Evolutionary conservation across 2,113 vertebrate genomes (phyloP), one percentile per base, ranked within the genome.

Genomic region (Prunella fulvescens): DNA sequence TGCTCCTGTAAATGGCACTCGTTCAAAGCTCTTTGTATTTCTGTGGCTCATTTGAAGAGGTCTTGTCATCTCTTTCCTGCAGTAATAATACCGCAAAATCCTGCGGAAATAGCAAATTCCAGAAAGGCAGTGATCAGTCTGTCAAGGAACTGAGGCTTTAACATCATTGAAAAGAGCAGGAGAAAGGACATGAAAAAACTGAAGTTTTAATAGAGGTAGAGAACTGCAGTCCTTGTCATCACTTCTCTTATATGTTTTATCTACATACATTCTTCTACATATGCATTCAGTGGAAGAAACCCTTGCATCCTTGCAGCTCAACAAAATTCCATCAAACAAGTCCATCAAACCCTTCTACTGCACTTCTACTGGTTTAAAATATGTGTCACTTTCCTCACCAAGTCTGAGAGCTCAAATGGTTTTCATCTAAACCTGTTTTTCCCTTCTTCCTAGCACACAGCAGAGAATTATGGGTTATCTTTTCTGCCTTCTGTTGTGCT

Each of bases 1-100:
- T 97, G 95, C 91, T 95, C 87, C 60, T 87, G 77, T 73, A 88
- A 93, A 95, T 78, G 90, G 95, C 96, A 95, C 95, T 96, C 95
- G 90, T 95, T 96, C 86, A 93, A 94, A 95, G 92, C 85, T 91
- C 92, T 95, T 90, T 95, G 74, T 96, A 86, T 90, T 95, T 82
- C 90, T 92, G 31, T 91, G 80, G 70, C 90, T 86, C 71, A 72
- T 92, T 95, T 86, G 91, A 65, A 95, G 90, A 97, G 88, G 91
- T 48, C 87, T 76, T 97, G 56, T 90, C 94, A 95, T 81, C 73
- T 90, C 20, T 82, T 92, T 83, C 80, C 51, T 90, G 51, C 69
- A 82, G 62, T 45, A 77, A 83, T 86, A 90, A 47, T 88, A 58
- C 67, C 39, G 62, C 11, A 92, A 92, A 96, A 73, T 89, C 78